These are phyloP conservation scores for Ctenopoma kingsleyae DNA, from an alignment of 2,797 vertebrate species.

Conservation along the genomic window DNA sequence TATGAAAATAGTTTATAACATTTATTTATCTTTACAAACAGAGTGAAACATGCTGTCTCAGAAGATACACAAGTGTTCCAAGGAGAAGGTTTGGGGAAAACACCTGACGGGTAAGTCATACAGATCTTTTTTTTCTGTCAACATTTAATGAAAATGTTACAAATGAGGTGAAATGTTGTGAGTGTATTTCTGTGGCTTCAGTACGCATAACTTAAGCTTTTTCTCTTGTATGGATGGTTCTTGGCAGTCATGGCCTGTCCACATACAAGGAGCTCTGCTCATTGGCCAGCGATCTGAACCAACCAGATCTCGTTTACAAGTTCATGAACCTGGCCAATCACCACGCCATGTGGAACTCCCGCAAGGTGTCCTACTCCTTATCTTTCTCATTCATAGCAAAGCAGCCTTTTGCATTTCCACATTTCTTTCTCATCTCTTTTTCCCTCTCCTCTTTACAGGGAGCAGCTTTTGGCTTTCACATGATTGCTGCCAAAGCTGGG, in stretches of 20 bases:
- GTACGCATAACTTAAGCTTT: background rate
- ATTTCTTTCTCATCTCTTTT: slow-evolving; percentile 9
- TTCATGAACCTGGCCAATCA: slow-evolving; percentile 99
- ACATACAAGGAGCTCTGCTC: slow-evolving; percentile 99
- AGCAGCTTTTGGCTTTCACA: slow-evolving; percentile 98
- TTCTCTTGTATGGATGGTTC: slow-evolving; percentile 42
- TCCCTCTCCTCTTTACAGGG: slow-evolving; percentile 82
- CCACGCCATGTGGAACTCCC: slow-evolving; percentile 99
- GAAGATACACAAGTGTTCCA: slow-evolving; percentile 97
- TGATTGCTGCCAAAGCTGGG: slow-evolving; percentile 95
- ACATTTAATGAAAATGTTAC: background rate
- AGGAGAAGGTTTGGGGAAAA: slow-evolving; percentile 92
- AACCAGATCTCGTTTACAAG: slow-evolving; percentile 98
- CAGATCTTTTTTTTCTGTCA: background rate
- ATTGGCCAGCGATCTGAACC: slow-evolving; percentile 97
- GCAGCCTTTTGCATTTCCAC: background rate
- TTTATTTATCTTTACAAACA: slow-evolving; percentile 62
- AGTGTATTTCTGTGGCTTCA: background rate
- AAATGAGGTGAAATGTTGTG: background rate
- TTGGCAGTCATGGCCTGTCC: slow-evolving; percentile 91
- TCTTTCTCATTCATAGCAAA: background rate
- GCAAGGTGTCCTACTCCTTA: slow-evolving; percentile 87
- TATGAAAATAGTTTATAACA: background rate
- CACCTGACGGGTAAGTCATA: slow-evolving; percentile 93
- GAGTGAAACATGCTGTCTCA: slow-evolving; percentile 91